Evolutionary conservation across 1,140 invertebrate species (phyloP).

Genomic region (Temnothorax curvispinosus): DNA sequence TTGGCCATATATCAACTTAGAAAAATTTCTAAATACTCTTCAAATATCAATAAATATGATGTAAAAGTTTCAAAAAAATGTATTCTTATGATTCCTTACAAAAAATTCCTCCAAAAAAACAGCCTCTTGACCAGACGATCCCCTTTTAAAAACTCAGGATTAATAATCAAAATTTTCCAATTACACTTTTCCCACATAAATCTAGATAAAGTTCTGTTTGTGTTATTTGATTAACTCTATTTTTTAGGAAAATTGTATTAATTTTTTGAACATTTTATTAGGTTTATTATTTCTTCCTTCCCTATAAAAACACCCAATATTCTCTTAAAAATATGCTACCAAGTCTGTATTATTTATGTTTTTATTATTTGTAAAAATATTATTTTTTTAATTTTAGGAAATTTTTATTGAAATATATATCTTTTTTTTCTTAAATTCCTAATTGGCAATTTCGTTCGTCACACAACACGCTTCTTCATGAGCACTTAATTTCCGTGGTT

Average conservation of each 20-base stretch:
- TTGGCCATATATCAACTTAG: no score
- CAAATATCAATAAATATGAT: no score
- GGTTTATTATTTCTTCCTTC: background rate
- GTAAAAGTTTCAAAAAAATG: no score
- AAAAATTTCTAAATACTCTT: no score
- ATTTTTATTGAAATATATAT: slow-evolving; percentile 16
- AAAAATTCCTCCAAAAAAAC: no score
- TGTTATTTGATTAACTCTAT: background rate
- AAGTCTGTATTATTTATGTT: no score
- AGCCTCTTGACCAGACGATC: no score
- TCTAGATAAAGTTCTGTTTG: no score
- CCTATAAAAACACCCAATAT: background rate
- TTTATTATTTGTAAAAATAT: background rate
- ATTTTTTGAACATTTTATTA: background rate
- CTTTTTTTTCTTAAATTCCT: background rate
- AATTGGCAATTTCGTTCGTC: background rate
- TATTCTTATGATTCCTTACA: no score
- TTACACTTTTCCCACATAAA: background rate
- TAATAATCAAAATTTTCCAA: background rate
- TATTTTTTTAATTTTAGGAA: background rate
- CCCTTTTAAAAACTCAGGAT: background rate
- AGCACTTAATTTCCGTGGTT: slow-evolving; percentile 10
- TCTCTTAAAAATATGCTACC: background rate
- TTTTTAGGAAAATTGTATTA: background rate
- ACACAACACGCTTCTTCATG: background rate